Evolutionary conservation across 2,113 vertebrate genomes (phyloP).

Genomic region (Rhodinocichla rosea): DNA sequence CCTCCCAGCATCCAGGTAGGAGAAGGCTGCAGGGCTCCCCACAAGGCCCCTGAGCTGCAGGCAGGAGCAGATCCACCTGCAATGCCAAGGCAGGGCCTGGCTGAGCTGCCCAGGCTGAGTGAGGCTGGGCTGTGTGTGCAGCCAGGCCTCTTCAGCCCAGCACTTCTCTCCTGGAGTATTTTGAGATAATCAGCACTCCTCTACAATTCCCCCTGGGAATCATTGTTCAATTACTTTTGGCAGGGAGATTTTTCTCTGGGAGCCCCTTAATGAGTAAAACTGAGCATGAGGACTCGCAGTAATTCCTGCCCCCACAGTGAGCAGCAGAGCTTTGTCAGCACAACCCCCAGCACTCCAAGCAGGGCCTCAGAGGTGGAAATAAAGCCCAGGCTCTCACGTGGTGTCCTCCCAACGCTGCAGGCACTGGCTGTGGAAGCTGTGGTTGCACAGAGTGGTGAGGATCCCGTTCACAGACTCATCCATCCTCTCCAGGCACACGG

Average conservation of each 20-base stretch:
- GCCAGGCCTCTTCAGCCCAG: background rate
- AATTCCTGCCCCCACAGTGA: background rate
- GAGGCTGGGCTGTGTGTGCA: background rate
- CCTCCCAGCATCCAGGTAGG: background rate
- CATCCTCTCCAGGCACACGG: constrained; percentile 97
- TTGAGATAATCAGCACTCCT: background rate
- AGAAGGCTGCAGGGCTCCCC: background rate
- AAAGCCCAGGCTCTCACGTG: constrained; percentile 79
- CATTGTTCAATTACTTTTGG: background rate
- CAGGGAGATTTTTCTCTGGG: background rate
- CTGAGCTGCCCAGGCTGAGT: background rate
- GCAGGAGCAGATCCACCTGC: background rate
- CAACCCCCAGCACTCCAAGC: background rate
- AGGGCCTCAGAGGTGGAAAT: background rate
- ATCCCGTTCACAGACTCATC: constrained; percentile 97
- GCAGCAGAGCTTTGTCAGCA: background rate
- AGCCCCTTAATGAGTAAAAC: background rate
- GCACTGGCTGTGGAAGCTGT: constrained; percentile 98
- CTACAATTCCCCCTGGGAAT: background rate
- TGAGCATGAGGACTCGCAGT: background rate
- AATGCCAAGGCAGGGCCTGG: background rate
- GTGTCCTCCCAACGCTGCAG: constrained; percentile 98
- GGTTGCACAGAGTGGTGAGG: constrained; percentile 95
- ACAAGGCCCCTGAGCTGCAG: background rate
- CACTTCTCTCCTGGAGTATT: background rate